Conservation (phyloP, 2,888 invertebrate genomes). For the Aricia artaxerxes region DNA sequence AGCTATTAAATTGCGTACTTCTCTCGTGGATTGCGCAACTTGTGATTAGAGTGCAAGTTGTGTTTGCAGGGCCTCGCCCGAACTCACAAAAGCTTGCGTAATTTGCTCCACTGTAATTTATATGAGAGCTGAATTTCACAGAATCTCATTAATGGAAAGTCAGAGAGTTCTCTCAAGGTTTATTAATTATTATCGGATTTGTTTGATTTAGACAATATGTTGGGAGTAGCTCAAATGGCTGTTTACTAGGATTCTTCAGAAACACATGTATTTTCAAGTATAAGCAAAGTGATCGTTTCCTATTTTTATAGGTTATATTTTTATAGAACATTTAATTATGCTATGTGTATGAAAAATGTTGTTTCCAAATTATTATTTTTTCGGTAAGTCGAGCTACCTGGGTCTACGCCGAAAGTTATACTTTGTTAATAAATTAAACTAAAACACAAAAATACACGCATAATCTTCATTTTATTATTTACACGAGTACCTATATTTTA, state of each 20-base stretch:
- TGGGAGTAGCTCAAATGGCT: background rate
- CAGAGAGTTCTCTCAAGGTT: background rate
- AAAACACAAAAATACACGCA: background rate
- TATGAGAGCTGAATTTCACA: slow-evolving; percentile 17
- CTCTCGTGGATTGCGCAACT: slow-evolving; percentile 52
- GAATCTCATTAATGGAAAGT: slow-evolving; percentile 10
- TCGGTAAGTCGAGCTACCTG: too few relatives aligned
- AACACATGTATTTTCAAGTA: background rate
- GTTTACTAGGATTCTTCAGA: background rate
- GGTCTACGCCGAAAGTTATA: too few relatives aligned
- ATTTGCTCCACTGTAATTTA: slow-evolving; percentile 8
- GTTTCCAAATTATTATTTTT: too few relatives aligned
- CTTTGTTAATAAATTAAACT: too few relatives aligned
- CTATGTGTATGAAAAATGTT: too few relatives aligned
- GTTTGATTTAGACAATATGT: background rate
- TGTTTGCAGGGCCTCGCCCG: slow-evolving; percentile 50
- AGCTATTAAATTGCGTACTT: slow-evolving; percentile 38
- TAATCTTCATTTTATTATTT: background rate
- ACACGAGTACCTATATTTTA: too few relatives aligned
- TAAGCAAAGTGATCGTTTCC: too few relatives aligned
- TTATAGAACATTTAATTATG: too few relatives aligned
- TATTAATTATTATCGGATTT: background rate
- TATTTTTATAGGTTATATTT: too few relatives aligned
- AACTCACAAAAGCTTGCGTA: background rate
- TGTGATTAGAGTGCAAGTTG: slow-evolving; percentile 71